These are phyloP conservation scores for Gastrophysa polygoni DNA, from an alignment of 2,888 invertebrate species.

Conservation along the genomic window DNA sequence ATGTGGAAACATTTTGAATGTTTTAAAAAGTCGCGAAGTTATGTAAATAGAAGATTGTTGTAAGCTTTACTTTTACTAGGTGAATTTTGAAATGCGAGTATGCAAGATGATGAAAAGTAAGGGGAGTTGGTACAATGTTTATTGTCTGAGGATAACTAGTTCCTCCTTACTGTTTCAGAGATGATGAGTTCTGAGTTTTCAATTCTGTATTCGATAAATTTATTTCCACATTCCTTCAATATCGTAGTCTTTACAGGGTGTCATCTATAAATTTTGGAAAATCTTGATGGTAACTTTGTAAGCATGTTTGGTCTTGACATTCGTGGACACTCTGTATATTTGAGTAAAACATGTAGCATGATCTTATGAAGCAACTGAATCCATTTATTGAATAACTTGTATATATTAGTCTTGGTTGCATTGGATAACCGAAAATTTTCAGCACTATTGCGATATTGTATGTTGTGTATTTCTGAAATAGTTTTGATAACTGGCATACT, in stretches of 20 bases:
- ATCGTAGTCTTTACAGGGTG: background rate
- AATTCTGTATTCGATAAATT: background rate
- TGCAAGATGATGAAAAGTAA: background rate
- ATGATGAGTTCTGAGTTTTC: background rate
- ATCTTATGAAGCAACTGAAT: no score
- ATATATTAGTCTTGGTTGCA: no score
- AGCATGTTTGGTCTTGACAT: no score
- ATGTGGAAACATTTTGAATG: background rate
- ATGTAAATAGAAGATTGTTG: background rate
- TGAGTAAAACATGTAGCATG: no score
- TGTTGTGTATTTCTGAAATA: no score
- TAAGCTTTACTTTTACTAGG: background rate
- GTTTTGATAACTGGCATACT: no score
- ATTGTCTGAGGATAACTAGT: background rate
- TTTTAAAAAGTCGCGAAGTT: background rate
- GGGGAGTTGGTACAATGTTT: background rate
- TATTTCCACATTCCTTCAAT: background rate
- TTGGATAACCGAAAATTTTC: no score
- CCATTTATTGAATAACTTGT: no score
- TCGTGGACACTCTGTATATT: no score
- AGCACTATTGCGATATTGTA: background rate
- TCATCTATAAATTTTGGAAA: no score
- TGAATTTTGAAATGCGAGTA: background rate
- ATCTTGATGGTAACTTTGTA: no score
- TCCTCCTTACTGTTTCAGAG: background rate